Evolutionary conservation across 2,888 invertebrate genomes (phyloP).

Genomic region (Ariolimax columbianus): DNA sequence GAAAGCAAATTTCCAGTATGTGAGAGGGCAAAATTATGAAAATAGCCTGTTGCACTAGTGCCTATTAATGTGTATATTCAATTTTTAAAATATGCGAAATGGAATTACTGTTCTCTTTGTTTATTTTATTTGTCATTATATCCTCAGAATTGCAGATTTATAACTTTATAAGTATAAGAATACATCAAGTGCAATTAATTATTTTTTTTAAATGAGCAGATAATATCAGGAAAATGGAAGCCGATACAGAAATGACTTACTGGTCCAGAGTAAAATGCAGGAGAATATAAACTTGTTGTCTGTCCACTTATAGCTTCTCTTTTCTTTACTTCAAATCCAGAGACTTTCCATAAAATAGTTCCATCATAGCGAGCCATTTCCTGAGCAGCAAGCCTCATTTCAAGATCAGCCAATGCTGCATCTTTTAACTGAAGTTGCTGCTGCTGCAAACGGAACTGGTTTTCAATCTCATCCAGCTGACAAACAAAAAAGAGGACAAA

Average conservation of each 20-base stretch:
- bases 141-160: no score
- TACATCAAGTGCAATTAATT: no score
- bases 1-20: no score
- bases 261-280: slow-evolving; percentile 75
- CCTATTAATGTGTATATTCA: no score
- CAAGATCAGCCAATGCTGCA: slow-evolving; percentile 64
- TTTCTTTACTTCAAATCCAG: slow-evolving; percentile 64
- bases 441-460: slow-evolving; percentile 49
- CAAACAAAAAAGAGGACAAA: not conserved
- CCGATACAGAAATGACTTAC: slow-evolving; percentile 42
- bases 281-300: slow-evolving; percentile 75
- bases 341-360: slow-evolving; percentile 75
- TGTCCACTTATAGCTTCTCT: slow-evolving; percentile 70
- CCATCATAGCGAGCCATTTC: slow-evolving; percentile 75
- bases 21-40: no score
- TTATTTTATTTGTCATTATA: no score
- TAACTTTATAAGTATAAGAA: no score
- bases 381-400: slow-evolving; percentile 63
- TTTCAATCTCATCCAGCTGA: slow-evolving; percentile 51
- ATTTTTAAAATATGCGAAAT: no score
- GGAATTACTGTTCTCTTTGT: no score
- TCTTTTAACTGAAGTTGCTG: slow-evolving; percentile 53
- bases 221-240: no score
- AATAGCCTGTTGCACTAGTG: no score
- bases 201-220: no score